Evolutionary conservation across 2,113 vertebrate species (phyloP).

Genomic region (Microtus pennsylvanicus): DNA sequence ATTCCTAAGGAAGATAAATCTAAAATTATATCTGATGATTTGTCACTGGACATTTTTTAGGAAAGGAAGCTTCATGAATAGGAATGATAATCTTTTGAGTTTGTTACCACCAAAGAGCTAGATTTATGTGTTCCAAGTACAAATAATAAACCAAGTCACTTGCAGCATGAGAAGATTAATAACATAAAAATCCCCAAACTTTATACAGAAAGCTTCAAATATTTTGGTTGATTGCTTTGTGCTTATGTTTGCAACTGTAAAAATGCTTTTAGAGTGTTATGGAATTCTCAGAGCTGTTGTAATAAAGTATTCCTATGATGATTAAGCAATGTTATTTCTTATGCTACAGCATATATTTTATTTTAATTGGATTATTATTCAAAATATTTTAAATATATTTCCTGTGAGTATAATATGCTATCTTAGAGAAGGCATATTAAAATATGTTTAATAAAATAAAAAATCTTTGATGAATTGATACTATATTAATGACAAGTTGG

Average conservation of each 20-base stretch:
- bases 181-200: not conserved
- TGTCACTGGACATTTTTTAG: slow-evolving; percentile 58
- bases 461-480: not conserved
- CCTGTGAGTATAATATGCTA: not conserved
- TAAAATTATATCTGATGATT: slow-evolving; percentile 54
- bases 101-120: slow-evolving; percentile 36
- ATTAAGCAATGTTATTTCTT: not conserved
- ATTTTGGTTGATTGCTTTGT: not conserved
- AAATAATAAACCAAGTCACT: slow-evolving; percentile 44
- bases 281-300: not conserved
- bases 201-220: not conserved
- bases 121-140: slow-evolving; percentile 63
- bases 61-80: slow-evolving; percentile 46
- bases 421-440: not conserved
- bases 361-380: not conserved
- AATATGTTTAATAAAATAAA: slow-evolving; percentile 18
- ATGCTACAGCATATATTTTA: not conserved
- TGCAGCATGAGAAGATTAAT: not conserved
- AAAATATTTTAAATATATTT: slow-evolving; percentile 13
- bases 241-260: slow-evolving; percentile 12
- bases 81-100: not conserved
- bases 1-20: slow-evolving; percentile 61
- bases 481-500: not conserved
- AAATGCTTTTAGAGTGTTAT: not conserved
- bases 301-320: not conserved